Percentiles rank a stretch among this genome's conserved stretches.
phyloP scores from a whole-genome alignment of 1,140 invertebrate genomes.

The Trachymyrmex cornetzi region DNA sequence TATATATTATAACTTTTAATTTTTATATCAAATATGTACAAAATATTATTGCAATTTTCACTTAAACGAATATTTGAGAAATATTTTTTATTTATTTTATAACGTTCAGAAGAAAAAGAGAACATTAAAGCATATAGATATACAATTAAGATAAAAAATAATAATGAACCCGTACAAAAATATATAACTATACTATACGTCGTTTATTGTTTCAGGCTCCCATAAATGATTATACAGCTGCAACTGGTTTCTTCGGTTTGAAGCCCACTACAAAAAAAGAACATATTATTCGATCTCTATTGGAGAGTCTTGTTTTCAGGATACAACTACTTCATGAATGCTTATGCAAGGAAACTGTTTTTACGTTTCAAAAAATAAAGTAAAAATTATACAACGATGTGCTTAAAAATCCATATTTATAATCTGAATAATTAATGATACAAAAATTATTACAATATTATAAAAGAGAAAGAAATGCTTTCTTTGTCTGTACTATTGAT shows the following conservation, averaged over 20 bases:
- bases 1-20: not conserved
- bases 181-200: not conserved
- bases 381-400: constrained; percentile 78
- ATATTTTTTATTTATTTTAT: constrained; percentile 6
- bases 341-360: constrained; percentile 89
- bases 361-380: constrained; percentile 88
- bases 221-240: constrained; percentile 94
- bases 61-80: not conserved
- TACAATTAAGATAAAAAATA: not conserved
- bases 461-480: not conserved
- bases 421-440: not conserved
- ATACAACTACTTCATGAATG: constrained; percentile 92
- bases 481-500: not conserved
- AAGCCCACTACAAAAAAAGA: constrained; percentile 92
- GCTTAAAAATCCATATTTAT: not conserved
- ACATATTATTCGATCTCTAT: constrained; percentile 93
- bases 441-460: not conserved
- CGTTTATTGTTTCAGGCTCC: constrained; percentile 90
- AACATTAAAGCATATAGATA: not conserved
- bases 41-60: not conserved
- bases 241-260: constrained; percentile 94
- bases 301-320: constrained; percentile 96
- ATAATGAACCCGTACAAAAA: not conserved
- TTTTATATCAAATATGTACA: not conserved
- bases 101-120: not conserved